phyloP scores from a whole-genome alignment of 2,113 vertebrate genomes.

The Scytalopus superciliaris region DNA sequence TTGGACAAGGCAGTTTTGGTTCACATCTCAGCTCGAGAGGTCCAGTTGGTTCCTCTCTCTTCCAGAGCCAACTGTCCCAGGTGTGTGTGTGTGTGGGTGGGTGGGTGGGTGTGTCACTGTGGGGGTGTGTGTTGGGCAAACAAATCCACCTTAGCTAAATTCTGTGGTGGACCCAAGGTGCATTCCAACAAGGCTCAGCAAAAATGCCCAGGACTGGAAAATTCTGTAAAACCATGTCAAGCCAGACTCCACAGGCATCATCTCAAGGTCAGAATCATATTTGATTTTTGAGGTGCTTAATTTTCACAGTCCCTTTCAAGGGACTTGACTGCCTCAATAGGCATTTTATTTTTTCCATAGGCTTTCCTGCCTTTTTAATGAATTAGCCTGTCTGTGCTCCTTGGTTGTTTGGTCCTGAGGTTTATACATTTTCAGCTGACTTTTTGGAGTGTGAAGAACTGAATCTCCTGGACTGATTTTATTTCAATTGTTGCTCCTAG shows the following conservation, averaged over 20 bases:
- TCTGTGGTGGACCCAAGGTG: not conserved
- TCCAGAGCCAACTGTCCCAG: conserved; percentile 42
- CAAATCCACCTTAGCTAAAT: not conserved
- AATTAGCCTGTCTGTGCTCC: not conserved
- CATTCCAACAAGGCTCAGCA: conserved; percentile 25
- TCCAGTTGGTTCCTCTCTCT: conserved; percentile 44
- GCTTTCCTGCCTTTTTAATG: not conserved
- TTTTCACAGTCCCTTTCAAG: not conserved
- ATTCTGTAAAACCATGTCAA: not conserved
- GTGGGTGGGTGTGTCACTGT: not conserved
- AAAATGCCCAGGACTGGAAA: conserved; percentile 41
- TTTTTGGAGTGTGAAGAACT: conserved; percentile 35
- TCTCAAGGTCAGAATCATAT: not conserved
- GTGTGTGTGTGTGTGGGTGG: not conserved
- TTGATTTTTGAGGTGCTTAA: conserved; percentile 25
- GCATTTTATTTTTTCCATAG: not conserved
- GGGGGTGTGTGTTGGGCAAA: not conserved
- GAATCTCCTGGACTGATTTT: conserved; percentile 36
- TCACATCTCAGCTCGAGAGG: conserved; percentile 38
- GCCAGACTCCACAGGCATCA: not conserved
- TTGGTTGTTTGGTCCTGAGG: conserved; percentile 6
- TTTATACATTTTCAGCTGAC: conserved; percentile 23
- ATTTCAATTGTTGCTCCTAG: conserved; percentile 32
- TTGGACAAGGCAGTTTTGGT: conserved; percentile 32
- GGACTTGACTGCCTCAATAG: not conserved